These are phyloP conservation scores for Boloria selene DNA, from an alignment of 2,888 invertebrate genomes.

Conservation along the genomic window DNA sequence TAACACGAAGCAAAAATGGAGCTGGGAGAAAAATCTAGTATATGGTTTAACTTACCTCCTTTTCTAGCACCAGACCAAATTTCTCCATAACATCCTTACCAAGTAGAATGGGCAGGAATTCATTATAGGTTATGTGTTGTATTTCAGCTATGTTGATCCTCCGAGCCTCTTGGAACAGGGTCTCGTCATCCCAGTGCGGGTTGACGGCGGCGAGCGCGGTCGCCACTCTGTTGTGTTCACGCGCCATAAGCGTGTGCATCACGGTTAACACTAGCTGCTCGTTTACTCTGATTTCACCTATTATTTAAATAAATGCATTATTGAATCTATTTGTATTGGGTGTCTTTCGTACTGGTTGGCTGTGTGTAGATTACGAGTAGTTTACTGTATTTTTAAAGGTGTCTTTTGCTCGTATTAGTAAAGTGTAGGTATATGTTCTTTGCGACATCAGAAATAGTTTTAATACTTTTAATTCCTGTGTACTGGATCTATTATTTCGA, in stretches of 20 bases:
- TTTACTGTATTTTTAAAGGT: too few species aligned
- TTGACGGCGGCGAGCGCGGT: conserved; percentile 89
- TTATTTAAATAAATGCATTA: neutral
- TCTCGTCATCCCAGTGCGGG: conserved; percentile 97
- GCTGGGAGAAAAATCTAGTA: too few species aligned
- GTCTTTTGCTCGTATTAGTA: too few species aligned
- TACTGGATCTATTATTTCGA: too few species aligned
- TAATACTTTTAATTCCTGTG: too few species aligned
- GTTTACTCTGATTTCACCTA: conserved; percentile 95
- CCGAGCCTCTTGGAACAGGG: conserved; percentile 92
- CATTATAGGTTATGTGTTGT: conserved; percentile 95
- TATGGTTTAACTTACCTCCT: conserved; percentile 80
- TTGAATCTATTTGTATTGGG: too few species aligned
- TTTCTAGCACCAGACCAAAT: conserved; percentile 91
- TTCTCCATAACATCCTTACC: conserved; percentile 96
- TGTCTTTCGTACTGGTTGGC: too few species aligned
- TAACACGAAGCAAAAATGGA: too few species aligned
- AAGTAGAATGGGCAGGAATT: conserved; percentile 93
- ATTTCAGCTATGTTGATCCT: conserved; percentile 93
- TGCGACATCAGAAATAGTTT: too few species aligned
- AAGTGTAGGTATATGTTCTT: too few species aligned
- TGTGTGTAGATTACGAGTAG: too few species aligned
- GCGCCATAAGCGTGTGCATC: conserved; percentile 95
- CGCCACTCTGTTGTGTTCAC: conserved; percentile 95
- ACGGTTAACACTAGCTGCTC: conserved; percentile 94